These are phyloP conservation scores for Syngnathus acus DNA, from an alignment of 2,797 vertebrate species.

Conservation along the genomic window DNA sequence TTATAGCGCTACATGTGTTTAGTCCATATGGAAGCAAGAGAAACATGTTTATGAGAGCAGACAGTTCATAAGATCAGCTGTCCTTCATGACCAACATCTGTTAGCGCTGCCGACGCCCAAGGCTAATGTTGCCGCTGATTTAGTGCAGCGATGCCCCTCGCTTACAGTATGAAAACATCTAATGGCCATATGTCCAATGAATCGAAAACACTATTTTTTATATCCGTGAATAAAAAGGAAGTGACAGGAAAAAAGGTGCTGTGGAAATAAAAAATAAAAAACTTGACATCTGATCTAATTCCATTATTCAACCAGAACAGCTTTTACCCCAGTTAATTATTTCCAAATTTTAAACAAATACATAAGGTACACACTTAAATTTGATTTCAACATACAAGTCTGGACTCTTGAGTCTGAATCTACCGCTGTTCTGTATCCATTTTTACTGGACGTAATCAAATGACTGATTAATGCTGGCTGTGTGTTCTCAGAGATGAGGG, in stretches of 20 bases:
- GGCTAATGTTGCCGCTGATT: slow-evolving; percentile 18
- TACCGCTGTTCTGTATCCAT: slow-evolving; percentile 67
- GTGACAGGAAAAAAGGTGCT: slow-evolving; percentile 44
- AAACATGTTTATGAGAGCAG: slow-evolving; percentile 55
- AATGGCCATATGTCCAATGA: slow-evolving; percentile 35
- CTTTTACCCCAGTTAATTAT: slow-evolving; percentile 75
- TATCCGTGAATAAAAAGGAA: slow-evolving; percentile 51
- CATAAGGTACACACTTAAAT: slow-evolving; percentile 71
- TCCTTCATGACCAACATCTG: slow-evolving; percentile 67
- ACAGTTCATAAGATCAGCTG: slow-evolving; percentile 64
- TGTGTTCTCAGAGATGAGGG: slow-evolving; percentile 63
- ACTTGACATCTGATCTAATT: slow-evolving; percentile 60
- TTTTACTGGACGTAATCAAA: slow-evolving; percentile 73
- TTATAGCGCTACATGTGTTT: slow-evolving; percentile 40
- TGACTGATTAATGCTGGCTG: slow-evolving; percentile 71
- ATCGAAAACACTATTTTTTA: slow-evolving; percentile 39
- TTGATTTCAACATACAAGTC: slow-evolving; percentile 71
- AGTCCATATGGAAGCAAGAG: slow-evolving; percentile 55
- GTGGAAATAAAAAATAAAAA: slow-evolving; percentile 41
- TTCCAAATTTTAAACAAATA: slow-evolving; percentile 76
- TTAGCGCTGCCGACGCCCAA: slow-evolving; percentile 39
- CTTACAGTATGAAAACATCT: slow-evolving; percentile 27
- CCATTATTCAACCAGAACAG: slow-evolving; percentile 63
- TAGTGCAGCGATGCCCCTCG: slow-evolving; percentile 10
- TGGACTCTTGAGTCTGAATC: slow-evolving; percentile 66